Evolutionary conservation across 2,113 vertebrate species (phyloP).

Genomic region (Perccottus glenii): DNA sequence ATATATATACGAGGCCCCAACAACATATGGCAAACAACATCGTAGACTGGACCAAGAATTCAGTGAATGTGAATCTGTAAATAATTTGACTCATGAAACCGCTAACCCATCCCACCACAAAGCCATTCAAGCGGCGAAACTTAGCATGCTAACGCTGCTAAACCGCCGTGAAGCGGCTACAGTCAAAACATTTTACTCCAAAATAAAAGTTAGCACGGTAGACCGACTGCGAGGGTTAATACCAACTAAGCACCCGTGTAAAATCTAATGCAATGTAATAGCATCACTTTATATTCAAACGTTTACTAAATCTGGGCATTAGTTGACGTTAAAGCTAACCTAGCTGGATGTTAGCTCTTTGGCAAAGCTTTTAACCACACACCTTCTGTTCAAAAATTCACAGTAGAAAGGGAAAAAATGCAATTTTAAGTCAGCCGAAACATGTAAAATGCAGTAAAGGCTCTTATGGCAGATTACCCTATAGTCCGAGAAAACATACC

Average conservation of each 20-base stretch:
- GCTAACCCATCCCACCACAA: not conserved
- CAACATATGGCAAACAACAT: too few species aligned
- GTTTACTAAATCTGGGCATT: constrained; percentile 2
- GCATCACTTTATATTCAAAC: not conserved
- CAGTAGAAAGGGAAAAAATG: constrained; percentile 37
- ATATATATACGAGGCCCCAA: too few species aligned
- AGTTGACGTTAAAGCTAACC: constrained; percentile 43
- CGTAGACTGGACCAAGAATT: not conserved
- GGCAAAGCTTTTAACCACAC: constrained; percentile 43
- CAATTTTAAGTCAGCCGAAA: constrained; percentile 15
- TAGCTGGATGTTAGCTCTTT: constrained; percentile 64
- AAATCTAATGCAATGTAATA: not conserved
- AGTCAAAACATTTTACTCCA: not conserved
- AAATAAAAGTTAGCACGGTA: not conserved
- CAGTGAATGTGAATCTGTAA: not conserved
- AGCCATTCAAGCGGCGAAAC: constrained; percentile 23
- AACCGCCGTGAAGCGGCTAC: not conserved
- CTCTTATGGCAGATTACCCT: not conserved
- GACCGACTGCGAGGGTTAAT: accelerated
- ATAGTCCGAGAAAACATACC: constrained; percentile 54
- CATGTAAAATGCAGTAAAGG: not conserved
- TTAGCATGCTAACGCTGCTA: constrained; percentile 36
- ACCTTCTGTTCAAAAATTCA: constrained; percentile 35
- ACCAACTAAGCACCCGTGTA: accelerated
- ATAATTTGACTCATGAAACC: not conserved